Evolutionary conservation across 35 echinoderm and acorn worm species (phyloP).

Genomic region (Heliocidaris erythrogramma): DNA sequence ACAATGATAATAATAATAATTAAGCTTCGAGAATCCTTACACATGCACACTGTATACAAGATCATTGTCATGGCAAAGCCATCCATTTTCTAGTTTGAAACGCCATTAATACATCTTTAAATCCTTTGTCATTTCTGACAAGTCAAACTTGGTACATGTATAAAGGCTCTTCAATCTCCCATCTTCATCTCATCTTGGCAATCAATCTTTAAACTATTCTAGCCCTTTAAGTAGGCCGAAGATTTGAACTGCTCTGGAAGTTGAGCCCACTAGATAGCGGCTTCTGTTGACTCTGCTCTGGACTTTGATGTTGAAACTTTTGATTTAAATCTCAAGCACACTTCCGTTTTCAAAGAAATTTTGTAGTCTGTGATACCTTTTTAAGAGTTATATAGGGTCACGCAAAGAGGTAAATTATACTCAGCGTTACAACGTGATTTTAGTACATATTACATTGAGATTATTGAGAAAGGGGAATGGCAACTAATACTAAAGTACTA

Average conservation of each 20-base stretch:
- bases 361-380: background rate
- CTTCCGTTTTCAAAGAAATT: constrained; percentile 29
- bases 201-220: background rate
- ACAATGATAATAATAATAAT: background rate
- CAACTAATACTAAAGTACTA: background rate
- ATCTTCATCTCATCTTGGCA: background rate
- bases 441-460: background rate
- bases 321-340: background rate
- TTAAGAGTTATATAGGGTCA: background rate
- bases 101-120: background rate
- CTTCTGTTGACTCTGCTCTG: background rate
- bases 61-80: background rate
- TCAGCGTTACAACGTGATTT: background rate
- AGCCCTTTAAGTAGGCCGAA: background rate
- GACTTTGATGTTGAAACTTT: background rate
- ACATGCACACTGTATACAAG: background rate
- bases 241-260: background rate
- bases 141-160: background rate
- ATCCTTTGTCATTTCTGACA: background rate
- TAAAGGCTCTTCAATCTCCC: background rate
- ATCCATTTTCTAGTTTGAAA: background rate
- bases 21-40: background rate
- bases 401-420: background rate
- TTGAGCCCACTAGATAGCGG: background rate
- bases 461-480: too few relatives aligned